Conservation (phyloP, 1,140 invertebrate genomes). For the Apis laboriosa region DNA sequence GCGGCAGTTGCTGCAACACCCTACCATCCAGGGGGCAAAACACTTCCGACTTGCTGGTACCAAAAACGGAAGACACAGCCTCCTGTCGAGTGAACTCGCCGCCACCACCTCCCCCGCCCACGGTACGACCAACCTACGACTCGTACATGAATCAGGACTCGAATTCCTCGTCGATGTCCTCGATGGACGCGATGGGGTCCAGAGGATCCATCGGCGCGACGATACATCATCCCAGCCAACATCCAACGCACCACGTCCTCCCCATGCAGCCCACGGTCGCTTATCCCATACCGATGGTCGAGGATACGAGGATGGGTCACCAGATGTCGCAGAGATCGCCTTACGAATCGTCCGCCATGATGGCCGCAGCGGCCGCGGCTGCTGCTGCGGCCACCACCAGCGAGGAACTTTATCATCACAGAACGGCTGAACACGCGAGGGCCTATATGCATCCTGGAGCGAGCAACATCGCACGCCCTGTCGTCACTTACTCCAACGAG, state of each 20-base stretch:
- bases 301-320: constrained; percentile 80
- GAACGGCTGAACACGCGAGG: constrained; percentile 75
- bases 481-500: constrained; percentile 85
- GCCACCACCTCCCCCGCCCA: constrained; percentile 79
- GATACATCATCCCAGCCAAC: constrained; percentile 78
- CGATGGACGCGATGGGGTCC: constrained; percentile 86
- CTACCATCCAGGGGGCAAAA: constrained; percentile 79
- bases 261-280: constrained; percentile 78
- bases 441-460: constrained; percentile 77
- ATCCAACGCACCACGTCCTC: constrained; percentile 75
- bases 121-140: constrained; percentile 82
- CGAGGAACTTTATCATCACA: constrained; percentile 78
- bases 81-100: constrained; percentile 78
- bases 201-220: constrained; percentile 76
- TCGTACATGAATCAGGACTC: constrained; percentile 86
- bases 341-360: constrained; percentile 84
- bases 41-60: constrained; percentile 82
- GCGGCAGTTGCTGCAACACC: constrained; percentile 80
- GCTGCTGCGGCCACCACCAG: constrained; percentile 73
- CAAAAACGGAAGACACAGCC: constrained; percentile 83
- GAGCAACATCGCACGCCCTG: constrained; percentile 82
- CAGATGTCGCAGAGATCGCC: constrained; percentile 84
- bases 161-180: constrained; percentile 87
- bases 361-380: constrained; percentile 74
- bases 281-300: constrained; percentile 80